Percentiles rank a stretch among this genome's conserved stretches.
Evolutionary conservation across 2,888 invertebrate genomes (phyloP).

Genomic region (Leptopilina drosophilae): DNA sequence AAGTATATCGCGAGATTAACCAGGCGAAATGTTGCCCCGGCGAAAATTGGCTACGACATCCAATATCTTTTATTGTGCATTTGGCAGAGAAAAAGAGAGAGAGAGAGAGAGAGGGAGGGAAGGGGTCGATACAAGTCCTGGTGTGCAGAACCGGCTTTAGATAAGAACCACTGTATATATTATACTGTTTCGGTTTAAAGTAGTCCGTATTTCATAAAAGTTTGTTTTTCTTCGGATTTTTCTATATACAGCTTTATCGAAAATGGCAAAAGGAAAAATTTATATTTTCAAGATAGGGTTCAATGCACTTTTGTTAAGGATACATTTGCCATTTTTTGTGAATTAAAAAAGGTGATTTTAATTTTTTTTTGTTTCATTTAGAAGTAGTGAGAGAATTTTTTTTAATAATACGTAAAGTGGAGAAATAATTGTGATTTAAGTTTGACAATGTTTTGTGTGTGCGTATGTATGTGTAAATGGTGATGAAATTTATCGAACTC

Average conservation of each 20-base stretch:
- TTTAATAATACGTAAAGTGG: too few species aligned
- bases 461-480: too few species aligned
- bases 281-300: not conserved
- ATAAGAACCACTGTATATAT: conserved; percentile 8
- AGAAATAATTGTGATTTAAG: too few species aligned
- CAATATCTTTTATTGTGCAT: conserved; percentile 39
- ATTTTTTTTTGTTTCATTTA: too few species aligned
- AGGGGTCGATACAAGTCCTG: conserved; percentile 22
- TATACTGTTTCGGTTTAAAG: conserved; percentile 3
- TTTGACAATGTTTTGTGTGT: too few species aligned
- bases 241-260: not conserved
- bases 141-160: conserved; percentile 31
- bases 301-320: not conserved
- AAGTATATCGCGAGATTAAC: conserved; percentile 57
- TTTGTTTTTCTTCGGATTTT: conserved; percentile 10
- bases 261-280: not conserved
- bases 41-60: conserved; percentile 56
- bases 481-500: conserved; percentile 15
- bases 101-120: too few species aligned
- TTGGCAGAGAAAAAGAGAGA: conserved; percentile 12
- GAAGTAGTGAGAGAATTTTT: too few species aligned
- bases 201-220: conserved; percentile 5
- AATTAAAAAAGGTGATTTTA: too few species aligned
- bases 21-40: conserved; percentile 55
- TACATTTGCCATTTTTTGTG: too few species aligned